A percentile compares a stretch with the other conserved stretches of the same genome.
These are phyloP conservation scores for Alethe diademata DNA, from an alignment of 2,113 vertebrate genomes.

Conservation along the genomic window DNA sequence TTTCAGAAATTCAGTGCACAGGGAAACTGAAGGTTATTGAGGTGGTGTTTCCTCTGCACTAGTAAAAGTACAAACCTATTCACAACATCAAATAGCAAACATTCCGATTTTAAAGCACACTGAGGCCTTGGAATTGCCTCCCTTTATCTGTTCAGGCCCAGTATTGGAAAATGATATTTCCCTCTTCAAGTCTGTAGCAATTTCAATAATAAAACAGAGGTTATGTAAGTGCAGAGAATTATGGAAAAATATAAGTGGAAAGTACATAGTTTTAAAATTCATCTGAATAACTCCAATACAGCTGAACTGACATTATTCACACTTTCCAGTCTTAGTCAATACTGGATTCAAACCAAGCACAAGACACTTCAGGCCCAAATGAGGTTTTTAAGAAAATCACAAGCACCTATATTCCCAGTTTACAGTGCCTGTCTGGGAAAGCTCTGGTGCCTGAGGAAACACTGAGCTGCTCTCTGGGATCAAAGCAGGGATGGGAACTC, in stretches of 20 bases:
- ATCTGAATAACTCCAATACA: slow-evolving; percentile 40
- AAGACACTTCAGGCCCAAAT: slow-evolving; percentile 29
- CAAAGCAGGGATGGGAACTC: neutral
- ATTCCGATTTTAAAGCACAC: neutral
- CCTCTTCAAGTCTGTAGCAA: neutral
- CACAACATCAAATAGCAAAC: neutral
- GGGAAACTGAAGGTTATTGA: neutral
- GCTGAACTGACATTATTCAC: slow-evolving; percentile 52
- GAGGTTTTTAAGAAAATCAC: slow-evolving; percentile 15
- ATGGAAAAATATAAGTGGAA: slow-evolving; percentile 37
- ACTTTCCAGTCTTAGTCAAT: slow-evolving; percentile 58
- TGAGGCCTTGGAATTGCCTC: neutral
- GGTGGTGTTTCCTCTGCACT: neutral
- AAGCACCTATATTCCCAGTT: slow-evolving; percentile 27
- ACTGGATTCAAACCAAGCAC: slow-evolving; percentile 59
- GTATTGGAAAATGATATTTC: neutral
- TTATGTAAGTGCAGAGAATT: slow-evolving; percentile 52
- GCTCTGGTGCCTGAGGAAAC: neutral
- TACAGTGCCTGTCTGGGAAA: slow-evolving; percentile 8
- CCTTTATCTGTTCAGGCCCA: neutral
- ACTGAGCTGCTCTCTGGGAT: neutral
- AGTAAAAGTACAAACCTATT: neutral
- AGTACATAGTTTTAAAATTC: slow-evolving; percentile 17
- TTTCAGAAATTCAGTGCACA: neutral
- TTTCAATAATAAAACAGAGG: slow-evolving; percentile 42